Evolutionary conservation across 1,140 invertebrate genomes (phyloP).

Genomic region (Drosophila mayri): DNA sequence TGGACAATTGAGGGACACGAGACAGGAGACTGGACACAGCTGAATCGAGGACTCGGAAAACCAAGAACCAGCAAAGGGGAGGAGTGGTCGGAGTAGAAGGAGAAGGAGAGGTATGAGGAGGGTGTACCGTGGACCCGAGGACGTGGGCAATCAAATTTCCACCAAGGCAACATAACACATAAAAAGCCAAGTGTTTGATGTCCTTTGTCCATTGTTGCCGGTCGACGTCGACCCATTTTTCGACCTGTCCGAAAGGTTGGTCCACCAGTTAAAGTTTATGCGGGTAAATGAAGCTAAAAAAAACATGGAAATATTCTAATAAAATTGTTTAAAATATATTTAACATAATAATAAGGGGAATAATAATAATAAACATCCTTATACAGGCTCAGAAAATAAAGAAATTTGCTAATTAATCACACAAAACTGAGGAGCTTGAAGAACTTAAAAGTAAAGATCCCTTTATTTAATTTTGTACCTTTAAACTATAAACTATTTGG

Average conservation of each 20-base stretch:
- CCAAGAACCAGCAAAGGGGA: not conserved
- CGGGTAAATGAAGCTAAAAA: not conserved
- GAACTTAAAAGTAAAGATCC: too few species aligned
- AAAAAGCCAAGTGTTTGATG: constrained; percentile 58
- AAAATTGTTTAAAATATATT: not conserved
- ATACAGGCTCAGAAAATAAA: not conserved
- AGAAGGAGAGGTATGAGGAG: not conserved
- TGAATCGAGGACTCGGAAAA: constrained; percentile 2
- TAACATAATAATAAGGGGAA: not conserved
- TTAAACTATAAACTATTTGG: too few species aligned
- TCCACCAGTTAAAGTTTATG: constrained; percentile 10
- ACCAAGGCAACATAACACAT: constrained; percentile 50
- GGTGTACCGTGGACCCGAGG: constrained; percentile 1
- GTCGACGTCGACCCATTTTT: constrained; percentile 12
- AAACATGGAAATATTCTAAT: not conserved
- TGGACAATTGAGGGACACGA: constrained; percentile 29
- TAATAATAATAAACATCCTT: not conserved
- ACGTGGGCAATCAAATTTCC: constrained; percentile 55
- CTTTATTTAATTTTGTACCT: too few species aligned
- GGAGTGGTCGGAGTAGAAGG: too few species aligned
- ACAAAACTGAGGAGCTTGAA: too few species aligned
- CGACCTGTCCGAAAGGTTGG: constrained; percentile 13
- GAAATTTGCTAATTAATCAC: not conserved
- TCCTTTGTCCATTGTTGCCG: constrained; percentile 45
- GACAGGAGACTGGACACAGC: not conserved